phyloP scores from a whole-genome alignment of 2,888 invertebrate species.

The Lycocerus yunnanus region DNA sequence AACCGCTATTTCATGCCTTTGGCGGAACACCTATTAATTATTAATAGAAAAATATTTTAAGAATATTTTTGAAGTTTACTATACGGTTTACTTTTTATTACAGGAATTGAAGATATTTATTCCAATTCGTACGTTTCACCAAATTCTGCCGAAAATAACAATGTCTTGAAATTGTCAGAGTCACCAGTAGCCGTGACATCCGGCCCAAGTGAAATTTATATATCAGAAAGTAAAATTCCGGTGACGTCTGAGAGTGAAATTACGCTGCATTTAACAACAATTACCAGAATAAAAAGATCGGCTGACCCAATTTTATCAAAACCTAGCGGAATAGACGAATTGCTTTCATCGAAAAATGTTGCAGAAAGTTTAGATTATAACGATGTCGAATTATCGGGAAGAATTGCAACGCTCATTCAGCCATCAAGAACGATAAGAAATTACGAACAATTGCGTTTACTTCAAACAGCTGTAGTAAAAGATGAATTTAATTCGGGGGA shows the following conservation, averaged over 20 bases:
- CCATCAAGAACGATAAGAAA: constrained; percentile 62
- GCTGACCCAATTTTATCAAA: constrained; percentile 64
- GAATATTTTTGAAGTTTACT: background rate
- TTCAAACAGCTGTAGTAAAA: constrained; percentile 19
- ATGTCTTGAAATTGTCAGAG: constrained; percentile 12
- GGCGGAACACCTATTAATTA: background rate
- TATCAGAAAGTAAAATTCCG: constrained; percentile 30
- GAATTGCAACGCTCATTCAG: constrained; percentile 55
- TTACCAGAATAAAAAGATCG: constrained; percentile 50
- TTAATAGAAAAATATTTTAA: constrained; percentile 1
- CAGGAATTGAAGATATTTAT: constrained; percentile 57
- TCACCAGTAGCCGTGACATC: constrained; percentile 38
- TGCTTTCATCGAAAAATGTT: constrained; percentile 61
- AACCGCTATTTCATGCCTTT: constrained; percentile 6
- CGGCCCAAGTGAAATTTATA: constrained; percentile 40
- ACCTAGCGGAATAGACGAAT: constrained; percentile 56
- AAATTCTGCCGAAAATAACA: constrained; percentile 59
- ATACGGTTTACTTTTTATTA: background rate
- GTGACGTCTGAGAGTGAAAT: constrained; percentile 43
- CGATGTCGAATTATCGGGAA: constrained; percentile 56
- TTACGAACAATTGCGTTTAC: constrained; percentile 39
- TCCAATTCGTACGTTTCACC: constrained; percentile 73
- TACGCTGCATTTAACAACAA: constrained; percentile 48
- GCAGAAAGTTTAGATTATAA: constrained; percentile 59
- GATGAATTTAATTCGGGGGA: constrained; percentile 70